A percentile compares a stretch with the other conserved stretches of the same genome.
Evolutionary conservation across 2,797 vertebrate genomes (phyloP).

Genomic region (Pogonophryne albipinna): DNA sequence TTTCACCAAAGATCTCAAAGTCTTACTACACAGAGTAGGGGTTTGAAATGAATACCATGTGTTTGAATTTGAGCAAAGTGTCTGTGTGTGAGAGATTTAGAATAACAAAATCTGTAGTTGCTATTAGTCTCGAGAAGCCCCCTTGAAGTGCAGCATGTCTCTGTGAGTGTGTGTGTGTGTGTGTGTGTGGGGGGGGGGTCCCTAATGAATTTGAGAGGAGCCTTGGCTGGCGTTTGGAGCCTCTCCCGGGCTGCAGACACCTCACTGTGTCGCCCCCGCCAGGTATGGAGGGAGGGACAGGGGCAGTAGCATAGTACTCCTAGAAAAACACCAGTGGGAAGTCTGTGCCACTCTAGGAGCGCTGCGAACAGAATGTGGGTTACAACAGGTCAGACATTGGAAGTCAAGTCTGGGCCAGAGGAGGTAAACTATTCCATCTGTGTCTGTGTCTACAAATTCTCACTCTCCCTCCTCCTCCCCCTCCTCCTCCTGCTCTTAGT

Average conservation of each 20-base stretch:
- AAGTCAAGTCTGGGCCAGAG: constrained; percentile 91
- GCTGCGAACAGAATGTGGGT: constrained; percentile 85
- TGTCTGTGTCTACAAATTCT: constrained; percentile 81
- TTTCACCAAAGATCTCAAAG: constrained; percentile 80
- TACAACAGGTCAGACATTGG: constrained; percentile 89
- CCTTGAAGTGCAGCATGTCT: constrained; percentile 62
- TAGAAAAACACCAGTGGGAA: constrained; percentile 80
- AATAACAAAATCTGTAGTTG: constrained; percentile 84
- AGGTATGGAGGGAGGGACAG: constrained; percentile 55
- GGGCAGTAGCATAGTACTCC: constrained; percentile 57
- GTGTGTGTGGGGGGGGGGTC: constrained; percentile 35
- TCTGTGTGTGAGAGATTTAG: constrained; percentile 71
- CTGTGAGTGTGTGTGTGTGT: constrained; percentile 17
- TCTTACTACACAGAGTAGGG: constrained; percentile 62
- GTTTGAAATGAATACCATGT: constrained; percentile 83
- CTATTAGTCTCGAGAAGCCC: constrained; percentile 80
- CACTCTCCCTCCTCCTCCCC: constrained; percentile 49
- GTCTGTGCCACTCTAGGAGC: constrained; percentile 79
- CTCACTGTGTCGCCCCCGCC: constrained; percentile 55
- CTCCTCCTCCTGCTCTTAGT: constrained; percentile 25
- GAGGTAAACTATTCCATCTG: constrained; percentile 88
- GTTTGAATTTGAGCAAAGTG: constrained; percentile 72
- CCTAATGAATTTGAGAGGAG: constrained; percentile 73
- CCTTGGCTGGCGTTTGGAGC: constrained; percentile 62
- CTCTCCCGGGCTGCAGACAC: constrained; percentile 60